Base-by-base conservation (phyloP, 2,797 vertebrate species). In the Gobionotothen gibberifrons region DNA sequence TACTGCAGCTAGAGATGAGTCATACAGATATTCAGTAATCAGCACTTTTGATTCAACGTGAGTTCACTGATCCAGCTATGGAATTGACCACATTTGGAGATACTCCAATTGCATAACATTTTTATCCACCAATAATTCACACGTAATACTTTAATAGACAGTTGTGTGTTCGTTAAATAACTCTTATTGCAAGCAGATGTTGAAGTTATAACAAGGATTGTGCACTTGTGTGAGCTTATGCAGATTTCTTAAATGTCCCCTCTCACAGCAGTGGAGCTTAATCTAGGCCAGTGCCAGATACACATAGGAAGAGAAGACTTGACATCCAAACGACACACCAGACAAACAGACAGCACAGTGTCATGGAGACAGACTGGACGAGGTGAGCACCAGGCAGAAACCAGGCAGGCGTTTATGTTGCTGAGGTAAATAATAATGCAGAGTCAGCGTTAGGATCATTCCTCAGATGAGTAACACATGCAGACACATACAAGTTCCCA, bases 211-310 rank as follows among this genome's bases (percentile, higher is more conserved):
- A n/a, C n/a, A 26, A 44, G 43, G n/a, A 22, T 40, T 53, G 14
- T 46, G 36, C 16, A 14, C 16, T 32, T 49, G n/a, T 40, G 8
- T 44, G 26, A 44, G 5, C 22, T 66, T 69, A 4, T 46, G 32
- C 15, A 36, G 32, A 52, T 53, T n/a, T 51, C 3, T 21, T 32
- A 58, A 54, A 29, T 53, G 16, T 42, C 13, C 4, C 11, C 59
- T 73, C 26, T 64, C 11, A 43, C 54, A 52, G 10, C 56, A 74
- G 10, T 10, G 66, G 44, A 26, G 72, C 76, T 86, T 57, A 83
- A 78, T 83, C 58, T 46, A 81, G 85, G 74, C 89, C 87, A 26
- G 72, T 89, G 87, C 82, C 85, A 87, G 67, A 73, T 63, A 74
- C 57, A 76, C n/a, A 78, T 57, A 76, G 32, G 44, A 83, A 66